Conservation (phyloP, 2,888 invertebrate species). For the Limenitis camilla region DNA sequence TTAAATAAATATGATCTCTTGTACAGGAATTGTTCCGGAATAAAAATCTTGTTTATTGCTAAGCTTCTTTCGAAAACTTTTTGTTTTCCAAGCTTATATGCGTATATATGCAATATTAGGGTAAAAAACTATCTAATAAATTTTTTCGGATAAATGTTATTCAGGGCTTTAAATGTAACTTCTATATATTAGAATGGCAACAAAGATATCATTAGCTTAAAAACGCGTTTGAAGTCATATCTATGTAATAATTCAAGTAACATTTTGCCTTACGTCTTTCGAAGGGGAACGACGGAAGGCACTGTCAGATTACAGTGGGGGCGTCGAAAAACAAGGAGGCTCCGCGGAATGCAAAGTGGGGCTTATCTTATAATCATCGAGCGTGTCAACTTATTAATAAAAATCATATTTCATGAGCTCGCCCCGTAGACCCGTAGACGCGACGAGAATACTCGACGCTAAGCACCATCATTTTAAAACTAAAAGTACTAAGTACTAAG, state of each 20-base stretch:
- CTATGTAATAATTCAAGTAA: slow-evolving; percentile 16
- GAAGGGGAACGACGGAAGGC: slow-evolving; percentile 38
- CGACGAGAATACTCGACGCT: slow-evolving; percentile 45
- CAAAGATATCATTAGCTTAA: too few species aligned
- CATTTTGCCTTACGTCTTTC: slow-evolving; percentile 31
- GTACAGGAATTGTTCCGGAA: too few species aligned
- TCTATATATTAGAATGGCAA: too few species aligned
- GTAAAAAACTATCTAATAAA: too few species aligned
- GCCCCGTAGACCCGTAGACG: slow-evolving; percentile 42
- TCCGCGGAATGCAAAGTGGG: slow-evolving; percentile 71
- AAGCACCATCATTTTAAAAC: slow-evolving; percentile 44
- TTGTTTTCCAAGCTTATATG: too few species aligned
- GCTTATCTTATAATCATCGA: slow-evolving; percentile 75
- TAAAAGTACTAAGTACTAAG: too few species aligned
- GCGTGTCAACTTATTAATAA: slow-evolving; percentile 76
- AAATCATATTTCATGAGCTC: slow-evolving; percentile 72
- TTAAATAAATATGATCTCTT: too few species aligned
- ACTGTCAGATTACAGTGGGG: slow-evolving; percentile 56
- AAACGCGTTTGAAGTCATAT: neutral
- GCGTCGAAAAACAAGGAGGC: slow-evolving; percentile 61
- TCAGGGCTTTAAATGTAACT: too few species aligned
- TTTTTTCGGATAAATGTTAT: too few species aligned
- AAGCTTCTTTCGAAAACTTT: too few species aligned
- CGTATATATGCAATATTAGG: too few species aligned
- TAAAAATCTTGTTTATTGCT: too few species aligned